Conservation (phyloP, 2,888 invertebrate genomes). For the Drosophila incognita region DNA sequence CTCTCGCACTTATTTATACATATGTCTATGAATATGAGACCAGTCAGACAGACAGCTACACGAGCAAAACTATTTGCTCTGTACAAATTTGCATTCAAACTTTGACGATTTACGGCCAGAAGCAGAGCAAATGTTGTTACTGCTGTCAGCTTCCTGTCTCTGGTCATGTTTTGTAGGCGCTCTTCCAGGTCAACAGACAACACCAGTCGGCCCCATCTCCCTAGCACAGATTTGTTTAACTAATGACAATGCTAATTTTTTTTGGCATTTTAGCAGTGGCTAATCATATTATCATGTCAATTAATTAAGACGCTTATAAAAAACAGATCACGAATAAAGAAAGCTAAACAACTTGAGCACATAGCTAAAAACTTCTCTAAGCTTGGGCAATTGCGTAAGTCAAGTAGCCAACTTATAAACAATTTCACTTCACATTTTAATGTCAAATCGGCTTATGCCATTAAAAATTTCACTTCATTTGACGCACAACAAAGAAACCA, state of each 20-base stretch:
- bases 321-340: slow-evolving; percentile 2
- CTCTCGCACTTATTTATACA: background rate
- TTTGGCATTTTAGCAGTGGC: slow-evolving; percentile 32
- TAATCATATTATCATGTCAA: slow-evolving; percentile 25
- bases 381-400: slow-evolving; percentile 7
- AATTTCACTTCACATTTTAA: slow-evolving; percentile 43
- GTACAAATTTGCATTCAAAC: slow-evolving; percentile 67
- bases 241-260: slow-evolving; percentile 32
- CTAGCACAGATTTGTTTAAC: background rate
- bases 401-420: slow-evolving; percentile 22
- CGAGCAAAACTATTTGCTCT: slow-evolving; percentile 37
- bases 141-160: slow-evolving; percentile 62
- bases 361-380: slow-evolving; percentile 21
- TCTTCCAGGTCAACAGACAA: slow-evolving; percentile 36
- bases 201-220: background rate
- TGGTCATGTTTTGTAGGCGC: slow-evolving; percentile 36
- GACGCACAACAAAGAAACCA: slow-evolving; percentile 15
- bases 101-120: slow-evolving; percentile 50
- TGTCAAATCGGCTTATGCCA: slow-evolving; percentile 20
- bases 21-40: background rate
- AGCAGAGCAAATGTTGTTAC: slow-evolving; percentile 25
- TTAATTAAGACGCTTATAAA: slow-evolving; percentile 18
- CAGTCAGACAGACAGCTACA: slow-evolving; percentile 17
- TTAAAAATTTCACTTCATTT: slow-evolving; percentile 41
- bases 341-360: slow-evolving; percentile 5